Evolutionary conservation across 2,888 invertebrate genomes (phyloP), one percentile per base, ranked within the genome.

Genomic region (Heliconius sara): DNA sequence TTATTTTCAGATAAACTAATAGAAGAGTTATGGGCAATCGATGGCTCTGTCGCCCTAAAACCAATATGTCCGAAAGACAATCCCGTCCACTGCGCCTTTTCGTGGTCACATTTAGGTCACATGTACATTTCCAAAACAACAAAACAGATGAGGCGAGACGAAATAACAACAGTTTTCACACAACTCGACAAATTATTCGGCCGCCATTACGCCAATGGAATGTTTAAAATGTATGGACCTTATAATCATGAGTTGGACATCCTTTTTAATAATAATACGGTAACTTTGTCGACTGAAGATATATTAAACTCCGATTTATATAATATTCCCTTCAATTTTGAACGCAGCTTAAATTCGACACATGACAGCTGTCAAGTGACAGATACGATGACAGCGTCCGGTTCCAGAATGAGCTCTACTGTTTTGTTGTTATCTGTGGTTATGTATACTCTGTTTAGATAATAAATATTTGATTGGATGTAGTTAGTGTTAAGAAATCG

Each of bases 171-270:
- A 83, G 96, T 97, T 0, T 95, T 98, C 65, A 94, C 97, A 22
- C 96, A 96, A 83, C 93, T 98, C 86, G 97, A 97, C 87, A 95
- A 96, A 84, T 89, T 97, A 52, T 98, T 98, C 88, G 98, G 98
- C 67, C 96, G 27, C n/a, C 95, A 94, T 76, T 89, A 90, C 16
- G 91, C 92, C 25, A 96, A 96, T 0, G 95, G 96, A 0, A 95
- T 97, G 83, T 97, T 97, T 85, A 96, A 96, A 0, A 93, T 98
- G 91, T 98, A 96, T 83, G 97, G 97, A 0, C 90, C 95, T 0
- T 98, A 96, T 85, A 97, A 97, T 83, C 96, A 96, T 65, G 90
- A 95, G 82, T 91, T 91, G 34, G 95, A 97, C 86, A 91, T 98
- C 0, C 90, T 98, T 65, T 98, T 98, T 86, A 96, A 96, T 81